Evolutionary conservation across 1,140 invertebrate species (phyloP), one percentile per base, ranked within the genome.

Genomic region (Aphelenchoides besseyi): DNA sequence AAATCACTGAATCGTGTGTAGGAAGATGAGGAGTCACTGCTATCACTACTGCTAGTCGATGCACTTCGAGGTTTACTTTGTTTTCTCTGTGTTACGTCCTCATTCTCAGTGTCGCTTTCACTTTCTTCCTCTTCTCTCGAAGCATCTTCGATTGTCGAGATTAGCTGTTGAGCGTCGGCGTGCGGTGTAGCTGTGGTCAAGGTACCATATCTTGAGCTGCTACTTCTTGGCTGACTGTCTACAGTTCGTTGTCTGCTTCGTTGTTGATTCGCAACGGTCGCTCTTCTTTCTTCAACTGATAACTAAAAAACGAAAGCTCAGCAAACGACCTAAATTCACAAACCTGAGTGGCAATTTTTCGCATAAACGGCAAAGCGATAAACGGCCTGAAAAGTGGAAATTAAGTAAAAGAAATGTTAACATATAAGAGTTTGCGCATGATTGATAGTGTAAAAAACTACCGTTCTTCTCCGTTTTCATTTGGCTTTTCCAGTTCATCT

Each of bases 1-100:
- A 92, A 92, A 68, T 88, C 85, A 28, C 59, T 74, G 33, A 81
- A 83, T 16, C 80, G 71, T 23, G 70, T 72, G 48, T 78, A 77
- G 28, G 64, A 61, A 18, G 75, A 76, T 30, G 76, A 79, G 1
- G 75, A 78, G 37, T 5, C 35, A 41, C 55, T 68, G 28, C 72
- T 77, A 52, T 55, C 73, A 37, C 63, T 70, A n/a, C 29, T 8
- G 8, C 32, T 54, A n/a, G 68, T n/a, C 70, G 64, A 72, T 29
- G 18, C 18, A 23, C 32, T 33, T 16, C 28, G 9, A 35, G 74
- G 29, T n/a, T 32, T 28, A n/a, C 16, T 23, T 61, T 68, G 3
- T 33, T 33, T 3, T 23, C 16, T 16, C 41, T 68, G 35, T 1
- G n/a, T 3, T 57, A 23, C 33, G 41, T 66, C 28, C 18, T 16